A percentile compares a stretch with the other conserved stretches of the same genome.
Conservation (phyloP, 1,140 invertebrate species). For the Polypedilum pembai region DNA sequence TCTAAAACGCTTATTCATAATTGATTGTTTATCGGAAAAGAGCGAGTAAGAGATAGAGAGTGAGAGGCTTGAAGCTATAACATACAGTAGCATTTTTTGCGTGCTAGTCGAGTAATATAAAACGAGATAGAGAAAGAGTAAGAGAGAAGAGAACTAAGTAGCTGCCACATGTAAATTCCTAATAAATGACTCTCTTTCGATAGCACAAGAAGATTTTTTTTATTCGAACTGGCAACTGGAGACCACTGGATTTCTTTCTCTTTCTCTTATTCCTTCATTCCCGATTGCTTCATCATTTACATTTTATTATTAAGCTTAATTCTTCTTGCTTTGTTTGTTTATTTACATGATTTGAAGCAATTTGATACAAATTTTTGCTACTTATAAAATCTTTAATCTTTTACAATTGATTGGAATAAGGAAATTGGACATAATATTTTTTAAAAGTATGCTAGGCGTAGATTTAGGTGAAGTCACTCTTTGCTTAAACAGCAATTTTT, state of each 20-base stretch:
- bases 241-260: neutral
- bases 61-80: neutral
- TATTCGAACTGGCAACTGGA: neutral
- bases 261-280: neutral
- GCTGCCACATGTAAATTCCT: constrained; percentile 10
- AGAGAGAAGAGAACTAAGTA: neutral
- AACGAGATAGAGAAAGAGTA: neutral
- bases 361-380: too few relatives aligned
- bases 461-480: too few relatives aligned
- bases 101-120: neutral
- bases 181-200: neutral
- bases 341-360: too few relatives aligned
- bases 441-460: too few relatives aligned
- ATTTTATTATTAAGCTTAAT: too few relatives aligned
- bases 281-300: too few relatives aligned
- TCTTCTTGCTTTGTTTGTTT: too few relatives aligned
- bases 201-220: neutral
- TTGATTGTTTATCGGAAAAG: constrained; percentile 22
- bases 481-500: too few relatives aligned
- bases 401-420: too few relatives aligned
- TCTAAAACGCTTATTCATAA: neutral
- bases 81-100: constrained; percentile 26
- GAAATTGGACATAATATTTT: too few relatives aligned
- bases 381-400: too few relatives aligned
- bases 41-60: too few relatives aligned